Base-by-base conservation (phyloP, 2,888 invertebrate species). In the Thymelicus lineola region DNA sequence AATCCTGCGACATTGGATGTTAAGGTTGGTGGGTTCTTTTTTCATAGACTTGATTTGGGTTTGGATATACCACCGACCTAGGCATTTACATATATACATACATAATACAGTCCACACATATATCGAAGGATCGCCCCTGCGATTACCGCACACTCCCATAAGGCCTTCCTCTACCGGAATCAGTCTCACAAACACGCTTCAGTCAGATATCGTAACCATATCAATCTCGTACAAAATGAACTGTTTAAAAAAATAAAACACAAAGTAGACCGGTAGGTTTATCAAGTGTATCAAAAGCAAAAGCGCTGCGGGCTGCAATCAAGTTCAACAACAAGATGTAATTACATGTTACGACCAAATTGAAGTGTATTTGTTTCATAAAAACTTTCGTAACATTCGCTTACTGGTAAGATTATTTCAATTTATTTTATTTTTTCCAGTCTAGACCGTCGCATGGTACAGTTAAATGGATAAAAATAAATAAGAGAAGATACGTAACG, bases 241-340 rank as follows among this genome's bases (percentile, higher is more conserved):
- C 9, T 7, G 12, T 6, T 53, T 7, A 53, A 20, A 53, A 10
- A 50, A 48, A 6, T 48, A 17, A 15, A 50, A 50, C 0, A 53
- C 20, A 53, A 17, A 20, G n/a, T 20, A 53, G 10, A 53, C 12
- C 20, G 53, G 3, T 53, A 53, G 20, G 20, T 53, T 10, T 12
- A 50, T 7, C 10, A 53, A 6, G 53, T 20, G 53, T 53, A 53
- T 20, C 53, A 61, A 61, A 48, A 66, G 42, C 38, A 66, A 59
- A 7, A 28, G 55, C 36, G 66, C 50, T 42, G 66, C 10, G 20
- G 36, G 66, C 50, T 66, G 50, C n/a, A 66, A 66, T 66, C 38
- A 38, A 66, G 59, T 66, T n/a, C 48, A 42, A 59, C 64, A 66
- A 46, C 35, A 50, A 12, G 60, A 36, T 38, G 55, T 65, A 57